These are phyloP conservation scores for Carcina quercana DNA, from an alignment of 2,888 invertebrate genomes.

Conservation along the genomic window DNA sequence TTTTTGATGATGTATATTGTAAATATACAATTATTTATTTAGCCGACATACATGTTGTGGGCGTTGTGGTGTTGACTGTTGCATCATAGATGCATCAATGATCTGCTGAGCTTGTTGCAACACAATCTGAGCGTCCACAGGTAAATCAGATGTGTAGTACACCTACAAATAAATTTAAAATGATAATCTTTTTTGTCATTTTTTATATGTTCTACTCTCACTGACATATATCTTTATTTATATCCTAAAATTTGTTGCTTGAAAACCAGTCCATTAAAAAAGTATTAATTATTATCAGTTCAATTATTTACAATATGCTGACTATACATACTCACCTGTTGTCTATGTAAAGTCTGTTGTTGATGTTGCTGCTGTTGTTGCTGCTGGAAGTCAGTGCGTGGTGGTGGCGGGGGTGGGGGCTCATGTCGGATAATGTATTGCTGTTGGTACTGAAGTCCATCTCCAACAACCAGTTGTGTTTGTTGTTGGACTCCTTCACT, in stretches of 20 bases:
- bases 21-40: slow-evolving; percentile 35
- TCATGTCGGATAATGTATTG: slow-evolving; percentile 69
- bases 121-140: slow-evolving; percentile 72
- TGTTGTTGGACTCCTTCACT: slow-evolving; percentile 62
- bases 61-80: slow-evolving; percentile 66
- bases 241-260: too few species aligned
- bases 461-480: slow-evolving; percentile 57
- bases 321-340: slow-evolving; percentile 1
- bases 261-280: too few species aligned
- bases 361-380: slow-evolving; percentile 39
- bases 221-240: too few species aligned
- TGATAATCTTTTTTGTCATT: too few species aligned
- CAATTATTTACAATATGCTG: not conserved
- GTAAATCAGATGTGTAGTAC: slow-evolving; percentile 72
- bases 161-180: slow-evolving; percentile 73
- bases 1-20: slow-evolving; percentile 19
- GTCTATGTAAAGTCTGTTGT: slow-evolving; percentile 46
- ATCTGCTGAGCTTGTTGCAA: slow-evolving; percentile 73
- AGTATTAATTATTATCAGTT: not conserved
- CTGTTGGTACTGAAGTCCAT: slow-evolving; percentile 62
- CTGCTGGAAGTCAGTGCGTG: slow-evolving; percentile 51
- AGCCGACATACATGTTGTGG: slow-evolving; percentile 70
- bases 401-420: slow-evolving; percentile 44
- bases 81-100: slow-evolving; percentile 72
- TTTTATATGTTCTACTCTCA: too few species aligned